Evolutionary conservation across 2,113 vertebrate species (phyloP), one percentile per base, ranked within the genome.

Genomic region (Oryzias javanicus): DNA sequence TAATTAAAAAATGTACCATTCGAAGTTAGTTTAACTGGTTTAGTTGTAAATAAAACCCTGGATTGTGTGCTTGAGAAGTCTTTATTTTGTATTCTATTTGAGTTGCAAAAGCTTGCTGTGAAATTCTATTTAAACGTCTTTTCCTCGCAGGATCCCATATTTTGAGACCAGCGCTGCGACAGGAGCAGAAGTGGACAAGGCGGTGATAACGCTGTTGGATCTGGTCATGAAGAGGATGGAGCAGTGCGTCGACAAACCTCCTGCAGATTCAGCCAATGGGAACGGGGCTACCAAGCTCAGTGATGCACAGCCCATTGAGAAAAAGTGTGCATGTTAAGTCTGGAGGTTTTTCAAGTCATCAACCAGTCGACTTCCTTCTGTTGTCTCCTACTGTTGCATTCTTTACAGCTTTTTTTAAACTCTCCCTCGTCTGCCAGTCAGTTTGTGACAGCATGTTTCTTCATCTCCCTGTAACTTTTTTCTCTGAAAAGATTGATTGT

Each of bases 171-270:
- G 95, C 4, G 95, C 96, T 0, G 95, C 96, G 0, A 95, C 94
- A 0, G 96, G 96, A 0, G 88, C 90, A 14, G 92, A 94, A 22
- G 95, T 98, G 76, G 95, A 96, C 53, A 93, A 92, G 69, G 91
- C 96, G 0, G 94, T 98, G 74, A 90, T 94, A 49, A 94, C 88
- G 0, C 93, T 98, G 46, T 79, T 98, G 86, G 96, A 98, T 89
- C 94, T 98, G 90, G 95, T 98, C 55, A 98, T 98, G 96, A 95
- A 96, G 82, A 89, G 96, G 35, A 98, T 98, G 95, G 96, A 98
- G 74, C 94, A 95, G 78, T 96, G 94, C 5, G 94, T 97, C 4
- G 95, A 96, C 81, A 96, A 94, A 77, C 92, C 92, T 0, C 82
- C 89, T 1, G 72, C 90, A 0, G 93, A 95, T 3, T 45, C 92